These are phyloP conservation scores for Nemotelus pantherinus DNA, from an alignment of 2,888 invertebrate species.

Conservation along the genomic window DNA sequence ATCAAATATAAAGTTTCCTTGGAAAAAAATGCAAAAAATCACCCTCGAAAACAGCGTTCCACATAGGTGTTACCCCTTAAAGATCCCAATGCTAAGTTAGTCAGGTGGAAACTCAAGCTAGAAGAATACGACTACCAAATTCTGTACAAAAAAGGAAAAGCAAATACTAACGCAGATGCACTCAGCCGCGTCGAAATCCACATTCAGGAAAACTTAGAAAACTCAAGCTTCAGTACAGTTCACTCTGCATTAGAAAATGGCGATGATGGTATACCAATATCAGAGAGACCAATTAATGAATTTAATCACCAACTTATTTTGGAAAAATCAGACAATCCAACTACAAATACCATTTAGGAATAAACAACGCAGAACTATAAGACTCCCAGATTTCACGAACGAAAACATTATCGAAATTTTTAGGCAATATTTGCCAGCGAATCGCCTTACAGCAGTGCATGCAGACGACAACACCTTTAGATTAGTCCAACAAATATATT, in stretches of 20 bases:
- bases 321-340: slow-evolving; percentile 32
- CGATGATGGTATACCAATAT: slow-evolving; percentile 52
- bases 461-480: slow-evolving; percentile 51
- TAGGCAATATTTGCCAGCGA: slow-evolving; percentile 50
- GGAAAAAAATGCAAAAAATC: too few relatives aligned
- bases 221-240: too few relatives aligned
- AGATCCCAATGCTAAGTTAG: too few relatives aligned
- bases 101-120: too few relatives aligned
- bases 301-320: slow-evolving; percentile 48
- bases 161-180: too few relatives aligned
- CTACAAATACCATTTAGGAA: slow-evolving; percentile 47
- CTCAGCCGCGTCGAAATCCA: too few relatives aligned
- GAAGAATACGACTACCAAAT: too few relatives aligned
- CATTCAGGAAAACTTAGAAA: too few relatives aligned
- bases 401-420: slow-evolving; percentile 47
- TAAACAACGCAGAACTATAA: slow-evolving; percentile 49
- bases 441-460: slow-evolving; percentile 50
- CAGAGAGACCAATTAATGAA: slow-evolving; percentile 53
- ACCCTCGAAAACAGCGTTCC: too few relatives aligned
- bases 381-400: slow-evolving; percentile 46
- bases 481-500: slow-evolving; percentile 48
- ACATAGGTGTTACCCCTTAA: too few relatives aligned
- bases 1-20: too few relatives aligned
- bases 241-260: slow-evolving; percentile 50
- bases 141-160: too few relatives aligned